These are phyloP conservation scores for Gymnocephalus cernua DNA, from an alignment of 2,113 vertebrate genomes.

Conservation along the genomic window DNA sequence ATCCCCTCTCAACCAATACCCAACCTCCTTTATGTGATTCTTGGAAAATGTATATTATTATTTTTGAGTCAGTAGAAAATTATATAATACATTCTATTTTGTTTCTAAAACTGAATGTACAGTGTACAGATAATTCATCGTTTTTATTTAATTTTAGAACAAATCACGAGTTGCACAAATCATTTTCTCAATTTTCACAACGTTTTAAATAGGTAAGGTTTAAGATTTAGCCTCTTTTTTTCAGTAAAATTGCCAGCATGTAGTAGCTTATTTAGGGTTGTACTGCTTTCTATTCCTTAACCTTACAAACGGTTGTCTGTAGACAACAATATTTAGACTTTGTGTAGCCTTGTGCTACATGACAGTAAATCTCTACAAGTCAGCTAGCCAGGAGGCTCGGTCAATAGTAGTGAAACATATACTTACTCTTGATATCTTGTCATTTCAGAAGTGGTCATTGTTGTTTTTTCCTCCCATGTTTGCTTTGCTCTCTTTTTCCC, in stretches of 20 bases:
- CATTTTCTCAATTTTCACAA: neutral
- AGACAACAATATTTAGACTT: neutral
- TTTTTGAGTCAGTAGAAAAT: neutral
- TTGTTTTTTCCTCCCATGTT: conserved; percentile 17
- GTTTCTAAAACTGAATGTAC: neutral
- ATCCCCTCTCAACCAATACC: conserved; percentile 8
- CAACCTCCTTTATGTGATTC: conserved; percentile 29
- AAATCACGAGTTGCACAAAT: neutral
- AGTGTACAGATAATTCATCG: neutral
- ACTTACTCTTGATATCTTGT: conserved; percentile 48
- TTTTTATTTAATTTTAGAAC: neutral
- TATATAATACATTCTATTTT: neutral
- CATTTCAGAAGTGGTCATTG: conserved; percentile 6
- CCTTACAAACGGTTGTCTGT: neutral
- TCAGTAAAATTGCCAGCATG: neutral
- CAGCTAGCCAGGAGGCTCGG: neutral
- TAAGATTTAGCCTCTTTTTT: neutral
- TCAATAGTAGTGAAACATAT: neutral
- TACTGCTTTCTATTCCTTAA: neutral
- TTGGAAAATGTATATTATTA: conserved; percentile 4
- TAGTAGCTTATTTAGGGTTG: neutral
- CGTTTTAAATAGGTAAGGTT: neutral
- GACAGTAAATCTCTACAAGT: neutral
- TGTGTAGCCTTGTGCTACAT: neutral
- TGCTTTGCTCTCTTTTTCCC: neutral